Evolutionary conservation across 2,797 vertebrate species (phyloP).

Genomic region (Falco cherrug): DNA sequence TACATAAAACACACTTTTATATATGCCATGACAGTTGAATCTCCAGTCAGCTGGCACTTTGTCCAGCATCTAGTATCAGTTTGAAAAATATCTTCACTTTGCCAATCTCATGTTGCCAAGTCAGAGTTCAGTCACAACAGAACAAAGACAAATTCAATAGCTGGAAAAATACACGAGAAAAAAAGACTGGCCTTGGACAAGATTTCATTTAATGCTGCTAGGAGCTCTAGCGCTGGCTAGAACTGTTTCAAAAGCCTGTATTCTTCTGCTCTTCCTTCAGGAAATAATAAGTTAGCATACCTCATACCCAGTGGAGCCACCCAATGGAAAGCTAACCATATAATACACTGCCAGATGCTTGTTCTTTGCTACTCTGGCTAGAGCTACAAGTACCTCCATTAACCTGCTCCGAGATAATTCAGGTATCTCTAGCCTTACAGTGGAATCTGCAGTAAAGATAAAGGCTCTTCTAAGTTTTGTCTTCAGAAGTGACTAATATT

Average conservation of each 20-base stretch:
- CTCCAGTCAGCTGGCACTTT: neutral
- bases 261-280: neutral
- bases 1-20: neutral
- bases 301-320: neutral
- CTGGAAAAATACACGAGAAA: slow-evolving; percentile 33
- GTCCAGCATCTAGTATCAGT: neutral
- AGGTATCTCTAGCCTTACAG: neutral
- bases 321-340: neutral
- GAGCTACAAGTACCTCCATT: neutral
- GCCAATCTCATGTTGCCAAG: neutral
- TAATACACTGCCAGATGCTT: neutral
- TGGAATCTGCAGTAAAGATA: neutral
- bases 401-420: neutral
- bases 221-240: neutral
- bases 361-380: neutral
- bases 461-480: neutral
- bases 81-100: slow-evolving; percentile 8
- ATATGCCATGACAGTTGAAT: neutral
- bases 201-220: slow-evolving; percentile 37
- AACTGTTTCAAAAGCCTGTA: slow-evolving; percentile 4
- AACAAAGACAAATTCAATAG: slow-evolving; percentile 1
- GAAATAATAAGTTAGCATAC: neutral
- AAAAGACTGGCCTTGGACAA: neutral
- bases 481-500: neutral
- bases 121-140: neutral